These are phyloP conservation scores for Hydropsyche tenuis DNA, from an alignment of 1,140 invertebrate species.

Conservation along the genomic window DNA sequence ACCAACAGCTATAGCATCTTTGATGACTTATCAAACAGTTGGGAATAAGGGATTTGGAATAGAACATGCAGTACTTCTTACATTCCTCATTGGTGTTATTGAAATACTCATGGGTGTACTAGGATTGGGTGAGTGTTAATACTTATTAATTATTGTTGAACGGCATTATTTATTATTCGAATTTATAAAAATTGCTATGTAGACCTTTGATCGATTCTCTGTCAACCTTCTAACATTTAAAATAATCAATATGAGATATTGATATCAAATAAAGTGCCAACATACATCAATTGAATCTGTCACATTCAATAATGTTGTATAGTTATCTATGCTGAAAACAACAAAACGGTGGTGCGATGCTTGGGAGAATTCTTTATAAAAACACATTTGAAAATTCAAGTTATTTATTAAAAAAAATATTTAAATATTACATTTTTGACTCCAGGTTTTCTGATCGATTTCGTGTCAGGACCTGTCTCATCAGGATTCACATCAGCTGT, in stretches of 20 bases:
- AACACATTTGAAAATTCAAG: too few relatives aligned
- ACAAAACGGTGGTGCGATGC: neutral
- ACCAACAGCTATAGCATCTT: conserved; percentile 83
- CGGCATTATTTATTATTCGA: neutral
- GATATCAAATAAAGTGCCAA: conserved; percentile 14
- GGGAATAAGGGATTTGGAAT: conserved; percentile 65
- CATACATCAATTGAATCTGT: conserved; percentile 46
- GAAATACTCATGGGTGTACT: conserved; percentile 86
- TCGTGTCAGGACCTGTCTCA: conserved; percentile 91
- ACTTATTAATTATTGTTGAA: neutral
- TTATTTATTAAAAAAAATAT: neutral
- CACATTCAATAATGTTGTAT: conserved; percentile 40
- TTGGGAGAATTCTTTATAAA: too few relatives aligned
- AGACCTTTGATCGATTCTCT: conserved; percentile 9
- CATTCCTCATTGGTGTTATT: conserved; percentile 79
- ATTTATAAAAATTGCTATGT: neutral
- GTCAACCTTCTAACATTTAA: conserved; percentile 21
- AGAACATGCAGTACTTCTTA: conserved; percentile 80
- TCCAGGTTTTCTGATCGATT: conserved; percentile 89
- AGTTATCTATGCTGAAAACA: neutral
- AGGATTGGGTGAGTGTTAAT: conserved; percentile 73
- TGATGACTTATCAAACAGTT: conserved; percentile 79
- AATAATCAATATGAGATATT: conserved; percentile 21
- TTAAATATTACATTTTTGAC: conserved; percentile 36
- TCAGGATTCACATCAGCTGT: conserved; percentile 93